Evolutionary conservation across 2,113 vertebrate species (phyloP), one percentile per base, ranked within the genome.

Genomic region (Pachypanchax playfairii): DNA sequence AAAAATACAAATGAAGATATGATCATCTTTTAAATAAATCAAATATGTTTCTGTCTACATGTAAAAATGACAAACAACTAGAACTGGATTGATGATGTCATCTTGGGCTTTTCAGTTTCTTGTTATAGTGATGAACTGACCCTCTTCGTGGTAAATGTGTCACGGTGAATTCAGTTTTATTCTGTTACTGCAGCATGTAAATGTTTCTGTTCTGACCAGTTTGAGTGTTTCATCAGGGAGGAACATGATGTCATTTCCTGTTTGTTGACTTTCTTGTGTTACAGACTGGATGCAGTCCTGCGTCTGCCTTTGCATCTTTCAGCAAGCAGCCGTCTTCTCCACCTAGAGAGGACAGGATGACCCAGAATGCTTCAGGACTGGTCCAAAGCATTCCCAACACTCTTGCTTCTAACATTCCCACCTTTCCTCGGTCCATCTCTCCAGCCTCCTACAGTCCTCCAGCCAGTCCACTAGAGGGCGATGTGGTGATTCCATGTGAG

Each of bases 201-300:
- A n/a, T n/a, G n/a, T n/a, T n/a, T n/a, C n/a, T n/a, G n/a, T n/a
- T n/a, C n/a, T n/a, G n/a, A n/a, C n/a, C n/a, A n/a, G n/a, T n/a
- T n/a, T n/a, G n/a, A n/a, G n/a, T n/a, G n/a, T n/a, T n/a, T n/a
- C n/a, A n/a, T n/a, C n/a, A n/a, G n/a, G n/a, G n/a, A n/a, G n/a
- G n/a, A n/a, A n/a, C n/a, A n/a, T n/a, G n/a, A n/a, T n/a, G n/a
- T n/a, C n/a, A n/a, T n/a, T n/a, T n/a, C 33, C 29, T 31, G 2
- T 33, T 35, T 35, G 33, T 12, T 1, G 18, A 29, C 25, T 1
- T 60, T 2, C 12, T 78, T 22, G n/a, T 79, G 60, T 71, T 65
- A 69, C 90, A 98, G 96, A 97, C 95, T 4, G 93, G 94, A 48
- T 99, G 96, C 87, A 96, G 93, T 79, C 94, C 95, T 0, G 90